phyloP scores from a whole-genome alignment of 2,888 invertebrate species.

The Philhelius pedissequus region DNA sequence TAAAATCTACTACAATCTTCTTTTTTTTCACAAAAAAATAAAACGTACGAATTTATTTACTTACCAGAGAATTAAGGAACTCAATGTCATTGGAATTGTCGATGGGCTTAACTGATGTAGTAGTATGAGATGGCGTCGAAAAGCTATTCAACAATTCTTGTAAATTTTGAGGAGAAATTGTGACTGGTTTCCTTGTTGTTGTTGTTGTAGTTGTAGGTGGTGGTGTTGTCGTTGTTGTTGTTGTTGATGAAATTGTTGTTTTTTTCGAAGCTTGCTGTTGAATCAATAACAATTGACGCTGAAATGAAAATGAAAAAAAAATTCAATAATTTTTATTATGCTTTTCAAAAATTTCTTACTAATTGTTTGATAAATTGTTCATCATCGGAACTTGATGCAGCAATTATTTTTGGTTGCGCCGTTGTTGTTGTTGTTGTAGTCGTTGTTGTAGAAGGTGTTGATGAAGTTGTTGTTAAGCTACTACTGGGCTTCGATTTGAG shows the following conservation, averaged over 20 bases:
- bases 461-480: conserved; percentile 38
- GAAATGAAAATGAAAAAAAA: conserved; percentile 23
- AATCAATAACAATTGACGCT: conserved; percentile 61
- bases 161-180: conserved; percentile 74
- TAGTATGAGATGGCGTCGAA: conserved; percentile 57
- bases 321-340: neutral
- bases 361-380: conserved; percentile 82
- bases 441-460: conserved; percentile 22
- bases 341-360: conserved; percentile 77
- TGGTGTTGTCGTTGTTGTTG: conserved; percentile 71
- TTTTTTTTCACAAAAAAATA: neutral
- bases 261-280: conserved; percentile 48
- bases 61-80: conserved; percentile 83
- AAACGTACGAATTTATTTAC: no score
- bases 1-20: neutral
- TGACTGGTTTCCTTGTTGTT: conserved; percentile 71
- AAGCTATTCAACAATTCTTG: conserved; percentile 58
- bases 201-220: conserved; percentile 72
- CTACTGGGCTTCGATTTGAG: conserved; percentile 60
- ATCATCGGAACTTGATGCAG: conserved; percentile 79
- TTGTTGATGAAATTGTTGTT: conserved; percentile 42
- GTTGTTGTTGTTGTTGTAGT: conserved; percentile 28
- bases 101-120: conserved; percentile 46
- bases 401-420: conserved; percentile 25
- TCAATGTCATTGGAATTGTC: conserved; percentile 81